Percentiles rank a stretch among this genome's conserved stretches.
phyloP scores from a whole-genome alignment of 2,888 invertebrate species.

The Pelosia muscerda region DNA sequence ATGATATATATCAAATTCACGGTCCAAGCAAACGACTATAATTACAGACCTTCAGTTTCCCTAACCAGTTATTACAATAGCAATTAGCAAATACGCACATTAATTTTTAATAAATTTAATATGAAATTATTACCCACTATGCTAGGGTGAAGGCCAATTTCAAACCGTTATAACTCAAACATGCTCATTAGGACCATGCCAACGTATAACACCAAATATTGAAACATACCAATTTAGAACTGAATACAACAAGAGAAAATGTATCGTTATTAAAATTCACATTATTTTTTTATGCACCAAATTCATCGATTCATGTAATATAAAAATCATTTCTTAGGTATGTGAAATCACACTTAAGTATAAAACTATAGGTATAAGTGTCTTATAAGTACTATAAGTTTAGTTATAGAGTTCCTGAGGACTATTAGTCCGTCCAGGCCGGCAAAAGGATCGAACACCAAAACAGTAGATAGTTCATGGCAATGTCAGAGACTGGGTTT shows the following conservation, averaged over 20 bases:
- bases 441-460: slow-evolving; percentile 84
- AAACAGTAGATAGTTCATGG: slow-evolving; percentile 81
- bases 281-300: not conserved
- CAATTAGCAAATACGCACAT: not conserved
- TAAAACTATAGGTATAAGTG: slow-evolving; percentile 13
- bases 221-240: not conserved
- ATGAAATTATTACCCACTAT: not conserved
- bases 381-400: slow-evolving; percentile 51
- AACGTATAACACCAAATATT: too few species aligned
- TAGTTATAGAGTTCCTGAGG: slow-evolving; percentile 81
- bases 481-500: slow-evolving; percentile 60
- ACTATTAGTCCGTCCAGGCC: slow-evolving; percentile 82
- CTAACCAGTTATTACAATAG: not conserved
- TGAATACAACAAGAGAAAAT: not conserved
- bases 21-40: not conserved
- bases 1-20: not conserved
- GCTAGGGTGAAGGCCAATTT: not conserved
- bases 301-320: not conserved
- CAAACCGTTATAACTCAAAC: too few species aligned
- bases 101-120: too few species aligned
- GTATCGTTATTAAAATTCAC: not conserved
- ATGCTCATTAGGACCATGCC: too few species aligned
- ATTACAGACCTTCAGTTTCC: slow-evolving; percentile 11
- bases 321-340: slow-evolving; percentile 9
- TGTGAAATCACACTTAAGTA: slow-evolving; percentile 9